A percentile compares a stretch with the other conserved stretches of the same genome.
Conservation (phyloP, 1,140 invertebrate genomes). For the Leptinotarsa lineolata region DNA sequence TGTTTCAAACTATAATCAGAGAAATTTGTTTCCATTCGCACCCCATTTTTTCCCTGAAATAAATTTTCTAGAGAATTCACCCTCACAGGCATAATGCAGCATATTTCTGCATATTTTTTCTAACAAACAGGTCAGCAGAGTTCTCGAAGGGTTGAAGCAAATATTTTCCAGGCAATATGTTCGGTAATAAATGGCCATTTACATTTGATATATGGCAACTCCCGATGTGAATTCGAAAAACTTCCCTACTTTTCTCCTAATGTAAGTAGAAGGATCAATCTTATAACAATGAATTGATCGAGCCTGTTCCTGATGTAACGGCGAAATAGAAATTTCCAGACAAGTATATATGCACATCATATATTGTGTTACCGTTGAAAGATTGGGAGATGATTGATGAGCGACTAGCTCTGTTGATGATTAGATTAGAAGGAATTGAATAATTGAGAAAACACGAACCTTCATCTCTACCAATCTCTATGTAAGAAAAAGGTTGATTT, state of each 20-base stretch:
- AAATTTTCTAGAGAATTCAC: neutral
- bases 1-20: neutral
- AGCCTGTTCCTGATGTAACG: too few species aligned
- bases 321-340: neutral
- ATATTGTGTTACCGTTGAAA: neutral
- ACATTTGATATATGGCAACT: neutral
- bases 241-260: neutral
- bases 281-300: neutral
- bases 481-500: too few species aligned
- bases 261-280: neutral
- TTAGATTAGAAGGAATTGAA: neutral
- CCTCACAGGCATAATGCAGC: neutral
- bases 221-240: neutral
- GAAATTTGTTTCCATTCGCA: neutral
- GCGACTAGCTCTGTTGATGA: neutral
- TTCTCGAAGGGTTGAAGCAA: slow-evolving; percentile 5
- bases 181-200: neutral
- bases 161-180: slow-evolving; percentile 8
- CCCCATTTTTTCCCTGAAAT: neutral
- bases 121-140: neutral
- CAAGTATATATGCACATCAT: neutral
- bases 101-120: slow-evolving; percentile 1
- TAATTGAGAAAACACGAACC: neutral
- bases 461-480: too few species aligned
- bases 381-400: neutral